These are phyloP conservation scores for Agrochola litura DNA, from an alignment of 2,888 invertebrate species.

Conservation along the genomic window DNA sequence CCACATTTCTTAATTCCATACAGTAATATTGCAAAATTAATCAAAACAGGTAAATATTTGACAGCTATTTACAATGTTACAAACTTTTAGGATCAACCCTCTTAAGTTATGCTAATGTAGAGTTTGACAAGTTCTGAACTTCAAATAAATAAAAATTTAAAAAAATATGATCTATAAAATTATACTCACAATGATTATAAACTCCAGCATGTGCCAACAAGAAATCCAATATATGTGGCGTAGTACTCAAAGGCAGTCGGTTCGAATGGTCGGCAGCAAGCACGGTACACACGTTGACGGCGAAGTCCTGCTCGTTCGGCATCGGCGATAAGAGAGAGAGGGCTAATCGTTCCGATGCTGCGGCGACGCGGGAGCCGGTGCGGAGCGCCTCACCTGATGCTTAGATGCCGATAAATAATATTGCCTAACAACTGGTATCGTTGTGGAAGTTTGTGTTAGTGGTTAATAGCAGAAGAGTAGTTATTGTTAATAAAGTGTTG, in stretches of 20 bases:
- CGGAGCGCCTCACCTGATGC: constrained; percentile 86
- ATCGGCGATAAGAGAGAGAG: constrained; percentile 98
- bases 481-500: background rate
- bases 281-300: constrained; percentile 98
- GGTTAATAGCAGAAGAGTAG: constrained; percentile 32
- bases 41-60: too few species aligned
- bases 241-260: constrained; percentile 95
- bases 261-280: constrained; percentile 98
- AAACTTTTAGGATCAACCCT: too few species aligned
- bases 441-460: background rate
- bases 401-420: constrained; percentile 67
- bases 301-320: constrained; percentile 99
- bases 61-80: too few species aligned
- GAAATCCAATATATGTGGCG: constrained; percentile 96
- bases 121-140: background rate
- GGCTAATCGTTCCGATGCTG: constrained; percentile 94
- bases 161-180: background rate
- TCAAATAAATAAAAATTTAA: too few species aligned
- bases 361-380: constrained; percentile 77
- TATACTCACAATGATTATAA: constrained; percentile 95
- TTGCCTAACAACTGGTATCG: constrained; percentile 54
- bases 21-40: too few species aligned
- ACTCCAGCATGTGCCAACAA: constrained; percentile 98
- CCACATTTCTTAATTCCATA: too few species aligned
- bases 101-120: background rate